A percentile compares a stretch with the other conserved stretches of the same genome.
These are phyloP conservation scores for Halcyon malimbica DNA, from an alignment of 2,113 vertebrate species.

Conservation along the genomic window DNA sequence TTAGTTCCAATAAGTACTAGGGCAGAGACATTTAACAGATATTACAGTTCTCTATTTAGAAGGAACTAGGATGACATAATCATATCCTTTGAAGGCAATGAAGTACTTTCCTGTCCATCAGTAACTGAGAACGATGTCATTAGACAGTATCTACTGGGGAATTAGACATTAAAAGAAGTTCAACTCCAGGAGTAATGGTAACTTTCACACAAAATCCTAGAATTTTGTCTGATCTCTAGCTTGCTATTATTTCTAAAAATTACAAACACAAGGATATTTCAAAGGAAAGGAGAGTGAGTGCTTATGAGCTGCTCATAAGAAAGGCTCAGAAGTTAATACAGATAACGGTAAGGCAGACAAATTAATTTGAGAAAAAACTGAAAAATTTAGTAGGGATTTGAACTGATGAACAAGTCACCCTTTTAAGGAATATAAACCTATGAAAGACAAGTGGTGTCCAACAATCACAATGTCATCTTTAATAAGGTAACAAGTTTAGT, in stretches of 20 bases:
- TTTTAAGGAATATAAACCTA: neutral
- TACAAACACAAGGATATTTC: neutral
- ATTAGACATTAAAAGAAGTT: conserved; percentile 25
- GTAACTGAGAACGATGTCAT: conserved; percentile 36
- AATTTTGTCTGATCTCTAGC: neutral
- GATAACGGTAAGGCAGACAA: neutral
- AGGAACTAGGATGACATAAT: conserved; percentile 40
- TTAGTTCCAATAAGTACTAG: neutral
- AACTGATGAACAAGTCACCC: neutral
- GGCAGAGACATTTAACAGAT: conserved; percentile 38
- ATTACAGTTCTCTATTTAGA: conserved; percentile 23
- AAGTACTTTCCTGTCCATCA: conserved; percentile 57
- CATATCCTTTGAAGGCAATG: neutral
- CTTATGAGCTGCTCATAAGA: neutral
- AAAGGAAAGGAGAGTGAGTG: neutral
- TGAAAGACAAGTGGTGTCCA: neutral
- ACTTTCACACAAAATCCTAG: neutral
- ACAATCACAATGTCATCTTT: neutral
- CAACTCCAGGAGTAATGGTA: neutral
- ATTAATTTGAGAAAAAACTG: neutral
- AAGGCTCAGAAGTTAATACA: neutral
- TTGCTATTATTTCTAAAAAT: neutral
- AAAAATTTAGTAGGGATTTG: neutral
- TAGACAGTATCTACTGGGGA: neutral
- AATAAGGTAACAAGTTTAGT: neutral